Base-by-base conservation (phyloP, 2,888 invertebrate species). In the Philopedon plagiatum region DNA sequence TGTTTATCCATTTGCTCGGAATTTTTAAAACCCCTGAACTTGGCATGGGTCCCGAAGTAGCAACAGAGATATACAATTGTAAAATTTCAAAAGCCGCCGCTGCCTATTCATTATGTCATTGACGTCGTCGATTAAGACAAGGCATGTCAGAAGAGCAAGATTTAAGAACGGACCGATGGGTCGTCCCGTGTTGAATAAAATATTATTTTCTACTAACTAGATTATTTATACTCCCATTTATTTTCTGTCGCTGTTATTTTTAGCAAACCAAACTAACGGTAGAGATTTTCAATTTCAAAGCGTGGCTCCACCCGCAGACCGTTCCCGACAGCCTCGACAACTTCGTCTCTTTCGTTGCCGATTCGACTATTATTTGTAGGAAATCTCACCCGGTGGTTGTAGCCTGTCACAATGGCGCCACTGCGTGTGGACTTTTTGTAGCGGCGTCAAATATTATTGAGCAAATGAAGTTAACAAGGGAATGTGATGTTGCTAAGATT, bases 401-500 rank as follows among this genome's bases (percentile, higher is more conserved):
- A 4, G 81, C 85, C 15, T 87, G 86, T 83, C 83, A 84, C 69
- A 85, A 88, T 78, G 88, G 88, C 7, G 84, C 85, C 11, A 86
- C 81, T 9, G 85, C 85, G 5, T 83, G 85, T 76, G 88, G 88
- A 11, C 78, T 88, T 21, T 88, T 86, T 75, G 76, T 87, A 26
- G 86, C 87, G 0, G 66, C 85, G 63, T 82, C 83, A n/a, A 86
- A 86, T 71, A 71, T 88, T 7, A 81, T 87, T 13, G 87, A 88
- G 74, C 85, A 86, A 79, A 87, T 88, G 78, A 84, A 86, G 67
- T 76, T 86, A 5, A 87, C 88, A 77, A 86, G 86, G 39, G 82
- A 85, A 68, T 87, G 87, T 73, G 88, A 89, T 74, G 86, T 87
- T 19, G 86, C 86, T 69, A 81, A 86, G 65, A 86, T 86, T 5